Conservation (phyloP, 2,888 invertebrate genomes). For the Meganola albula region DNA sequence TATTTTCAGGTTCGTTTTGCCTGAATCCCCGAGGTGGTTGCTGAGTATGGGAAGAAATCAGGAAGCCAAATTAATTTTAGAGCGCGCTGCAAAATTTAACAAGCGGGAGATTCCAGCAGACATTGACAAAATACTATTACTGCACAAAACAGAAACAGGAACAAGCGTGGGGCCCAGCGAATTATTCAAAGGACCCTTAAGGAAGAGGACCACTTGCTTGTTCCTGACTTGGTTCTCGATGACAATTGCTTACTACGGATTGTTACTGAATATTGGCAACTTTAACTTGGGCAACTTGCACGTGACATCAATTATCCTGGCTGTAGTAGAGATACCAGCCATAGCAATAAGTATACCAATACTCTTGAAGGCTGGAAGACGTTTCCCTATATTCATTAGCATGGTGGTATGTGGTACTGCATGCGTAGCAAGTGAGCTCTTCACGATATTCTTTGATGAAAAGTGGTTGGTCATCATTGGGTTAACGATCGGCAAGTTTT, state of each 20-base stretch:
- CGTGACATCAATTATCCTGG: constrained; percentile 83
- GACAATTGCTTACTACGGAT: constrained; percentile 87
- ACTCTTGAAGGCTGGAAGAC: constrained; percentile 84
- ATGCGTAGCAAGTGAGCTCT: constrained; percentile 80
- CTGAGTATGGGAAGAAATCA: constrained; percentile 84
- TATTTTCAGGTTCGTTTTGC: constrained; percentile 81
- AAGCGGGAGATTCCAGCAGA: constrained; percentile 80
- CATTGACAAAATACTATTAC: constrained; percentile 82
- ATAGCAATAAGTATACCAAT: constrained; percentile 86
- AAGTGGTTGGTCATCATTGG: constrained; percentile 85
- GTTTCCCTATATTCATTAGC: constrained; percentile 83
- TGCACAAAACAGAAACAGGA: constrained; percentile 46
- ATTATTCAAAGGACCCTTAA: constrained; percentile 81
- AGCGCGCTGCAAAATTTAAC: constrained; percentile 82
- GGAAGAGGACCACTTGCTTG: constrained; percentile 83
- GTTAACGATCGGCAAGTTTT: constrained; percentile 88
- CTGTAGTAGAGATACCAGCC: constrained; percentile 87
- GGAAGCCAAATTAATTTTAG: constrained; percentile 81
- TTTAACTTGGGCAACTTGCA: constrained; percentile 87
- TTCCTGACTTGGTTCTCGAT: constrained; percentile 87
- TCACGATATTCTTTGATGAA: constrained; percentile 70
- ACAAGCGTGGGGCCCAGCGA: constrained; percentile 73
- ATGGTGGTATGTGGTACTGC: constrained; percentile 83
- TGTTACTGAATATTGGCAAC: constrained; percentile 83
- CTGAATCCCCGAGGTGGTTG: constrained; percentile 89